Conservation (phyloP, 2,797 vertebrate species). For the Nannoperca australis region DNA sequence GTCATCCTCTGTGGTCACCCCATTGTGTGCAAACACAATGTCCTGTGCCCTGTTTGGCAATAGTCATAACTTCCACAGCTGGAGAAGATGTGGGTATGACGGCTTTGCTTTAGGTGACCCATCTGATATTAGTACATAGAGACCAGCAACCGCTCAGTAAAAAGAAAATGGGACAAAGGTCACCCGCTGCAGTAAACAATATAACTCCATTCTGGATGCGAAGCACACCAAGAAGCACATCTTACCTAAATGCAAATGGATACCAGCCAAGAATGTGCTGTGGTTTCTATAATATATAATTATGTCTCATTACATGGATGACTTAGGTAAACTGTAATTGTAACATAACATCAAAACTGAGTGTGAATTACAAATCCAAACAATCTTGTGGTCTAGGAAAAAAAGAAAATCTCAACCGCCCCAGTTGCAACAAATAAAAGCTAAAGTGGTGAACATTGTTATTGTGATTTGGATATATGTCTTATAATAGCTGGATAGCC, state of each 20-base stretch:
- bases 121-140: conserved; percentile 37
- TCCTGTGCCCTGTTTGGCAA: conserved; percentile 48
- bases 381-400: conserved; percentile 11
- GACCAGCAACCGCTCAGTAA: conserved; percentile 38
- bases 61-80: conserved; percentile 36
- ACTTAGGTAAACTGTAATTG: conserved; percentile 66
- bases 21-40: conserved; percentile 47
- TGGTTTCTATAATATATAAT: conserved; percentile 62
- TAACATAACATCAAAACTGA: conserved; percentile 55
- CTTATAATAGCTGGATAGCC: conserved; percentile 1
- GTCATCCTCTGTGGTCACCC: conserved; percentile 31
- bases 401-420: neutral
- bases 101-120: conserved; percentile 40
- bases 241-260: conserved; percentile 53
- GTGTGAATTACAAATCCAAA: conserved; percentile 27
- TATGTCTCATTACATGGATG: conserved; percentile 58
- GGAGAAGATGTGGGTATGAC: conserved; percentile 36
- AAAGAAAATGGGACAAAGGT: conserved; percentile 53
- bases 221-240: conserved; percentile 34
- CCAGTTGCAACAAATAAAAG: conserved; percentile 3
- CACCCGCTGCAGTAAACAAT: conserved; percentile 38
- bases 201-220: conserved; percentile 8
- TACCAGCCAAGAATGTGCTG: conserved; percentile 58
- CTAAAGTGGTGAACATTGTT: neutral
- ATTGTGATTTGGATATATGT: neutral